A percentile compares a stretch with the other conserved stretches of the same genome.
phyloP scores from a whole-genome alignment of 2,888 invertebrate genomes.

The Epiperipatus broadwayi region DNA sequence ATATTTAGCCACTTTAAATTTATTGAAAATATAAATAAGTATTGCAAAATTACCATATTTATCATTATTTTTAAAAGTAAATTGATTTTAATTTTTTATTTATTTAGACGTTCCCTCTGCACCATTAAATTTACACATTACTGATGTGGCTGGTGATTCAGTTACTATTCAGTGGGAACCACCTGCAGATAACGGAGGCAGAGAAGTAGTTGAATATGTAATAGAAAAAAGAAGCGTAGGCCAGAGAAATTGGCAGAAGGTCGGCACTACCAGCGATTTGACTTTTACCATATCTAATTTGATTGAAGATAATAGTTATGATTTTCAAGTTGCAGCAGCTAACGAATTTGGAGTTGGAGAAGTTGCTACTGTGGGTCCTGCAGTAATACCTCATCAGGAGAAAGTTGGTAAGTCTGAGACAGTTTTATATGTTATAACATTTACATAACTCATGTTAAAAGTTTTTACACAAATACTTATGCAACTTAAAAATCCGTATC shows the following conservation, averaged over 20 bases:
- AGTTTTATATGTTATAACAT: too few relatives aligned
- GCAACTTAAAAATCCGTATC: too few relatives aligned
- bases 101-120: conserved; percentile 12
- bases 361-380: too few relatives aligned
- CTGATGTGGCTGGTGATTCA: not conserved
- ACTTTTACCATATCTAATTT: conserved; percentile 19
- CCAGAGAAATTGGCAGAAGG: conserved; percentile 8
- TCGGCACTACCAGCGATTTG: not conserved
- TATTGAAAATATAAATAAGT: too few relatives aligned
- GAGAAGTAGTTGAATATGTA: conserved; percentile 26
- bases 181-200: conserved; percentile 23
- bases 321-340: conserved; percentile 31
- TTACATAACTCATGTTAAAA: too few relatives aligned
- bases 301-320: conserved; percentile 30
- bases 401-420: too few relatives aligned
- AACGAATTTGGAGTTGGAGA: conserved; percentile 32
- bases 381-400: too few relatives aligned
- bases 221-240: conserved; percentile 18
- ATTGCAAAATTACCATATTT: too few relatives aligned
- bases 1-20: too few relatives aligned
- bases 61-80: not conserved
- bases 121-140: conserved; percentile 8
- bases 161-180: conserved; percentile 8
- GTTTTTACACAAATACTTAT: too few relatives aligned
- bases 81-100: conserved; percentile 15